Conservation (phyloP, 2,113 vertebrate species). For the Tragulus kanchil region DNA sequence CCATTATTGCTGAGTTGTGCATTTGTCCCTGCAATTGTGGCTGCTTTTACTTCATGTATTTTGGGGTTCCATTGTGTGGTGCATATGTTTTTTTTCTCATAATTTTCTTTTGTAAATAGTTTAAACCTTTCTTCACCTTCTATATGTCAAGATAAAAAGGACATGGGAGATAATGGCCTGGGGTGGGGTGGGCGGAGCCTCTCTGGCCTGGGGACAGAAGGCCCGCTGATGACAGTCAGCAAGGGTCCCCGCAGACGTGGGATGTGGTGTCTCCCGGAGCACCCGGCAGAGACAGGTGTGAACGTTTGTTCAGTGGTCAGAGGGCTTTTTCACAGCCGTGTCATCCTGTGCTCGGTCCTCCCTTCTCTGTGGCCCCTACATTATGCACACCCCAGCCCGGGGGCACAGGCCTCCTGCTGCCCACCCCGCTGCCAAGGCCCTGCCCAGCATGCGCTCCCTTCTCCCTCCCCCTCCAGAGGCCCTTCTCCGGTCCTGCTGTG, state of each 20-base stretch:
- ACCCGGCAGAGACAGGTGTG: accelerated
- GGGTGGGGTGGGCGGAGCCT: not conserved
- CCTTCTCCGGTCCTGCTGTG: not conserved
- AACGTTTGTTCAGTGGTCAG: not conserved
- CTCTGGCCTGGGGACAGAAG: not conserved
- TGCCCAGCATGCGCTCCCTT: not conserved
- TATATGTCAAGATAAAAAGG: slow-evolving; percentile 80
- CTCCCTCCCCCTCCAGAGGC: not conserved
- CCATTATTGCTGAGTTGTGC: not conserved
- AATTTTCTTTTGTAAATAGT: slow-evolving; percentile 83
- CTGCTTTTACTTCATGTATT: not conserved
- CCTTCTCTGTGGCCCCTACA: not conserved
- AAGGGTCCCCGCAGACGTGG: not conserved
- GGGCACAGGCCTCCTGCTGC: not conserved
- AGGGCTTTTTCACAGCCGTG: not conserved
- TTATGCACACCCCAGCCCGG: not conserved
- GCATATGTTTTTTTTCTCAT: too few species aligned
- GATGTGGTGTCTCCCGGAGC: not conserved
- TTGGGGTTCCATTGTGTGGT: not conserved
- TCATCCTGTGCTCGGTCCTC: not conserved
- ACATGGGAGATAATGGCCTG: slow-evolving; percentile 66
- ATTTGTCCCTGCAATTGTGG: not conserved
- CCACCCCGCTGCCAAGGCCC: accelerated
- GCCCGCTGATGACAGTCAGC: not conserved
- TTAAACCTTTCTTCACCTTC: slow-evolving; percentile 80